A percentile compares a stretch with the other conserved stretches of the same genome.
phyloP scores from a whole-genome alignment of 2,888 invertebrate species.

The Mechanitis mazaeus region DNA sequence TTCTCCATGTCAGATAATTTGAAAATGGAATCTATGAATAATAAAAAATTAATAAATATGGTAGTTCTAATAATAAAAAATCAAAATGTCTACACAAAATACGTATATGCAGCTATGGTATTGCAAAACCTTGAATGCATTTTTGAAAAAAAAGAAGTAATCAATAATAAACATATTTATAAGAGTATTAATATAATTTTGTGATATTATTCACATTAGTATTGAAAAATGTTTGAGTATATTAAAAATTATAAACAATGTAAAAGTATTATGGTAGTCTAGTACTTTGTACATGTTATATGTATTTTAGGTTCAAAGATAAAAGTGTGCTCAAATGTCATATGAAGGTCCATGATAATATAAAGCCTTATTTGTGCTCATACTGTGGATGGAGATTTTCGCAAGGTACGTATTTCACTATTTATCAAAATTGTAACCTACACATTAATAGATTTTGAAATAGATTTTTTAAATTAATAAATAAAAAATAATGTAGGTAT shows the following conservation, averaged over 20 bases:
- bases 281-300: too few species aligned
- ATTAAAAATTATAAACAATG: too few species aligned
- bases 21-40: neutral
- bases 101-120: too few species aligned
- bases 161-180: too few species aligned
- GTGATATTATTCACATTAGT: neutral
- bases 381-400: constrained; percentile 63
- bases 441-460: neutral
- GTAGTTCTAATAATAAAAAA: neutral
- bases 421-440: too few species aligned
- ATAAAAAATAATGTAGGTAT: neutral
- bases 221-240: neutral
- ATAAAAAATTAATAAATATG: too few species aligned
- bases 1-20: neutral
- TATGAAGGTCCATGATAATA: constrained; percentile 55
- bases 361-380: constrained; percentile 57
- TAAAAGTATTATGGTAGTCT: too few species aligned
- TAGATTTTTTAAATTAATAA: neutral
- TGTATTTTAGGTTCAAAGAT: constrained; percentile 56
- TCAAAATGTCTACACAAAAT: neutral
- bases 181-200: too few species aligned
- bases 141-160: too few species aligned
- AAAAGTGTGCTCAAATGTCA: constrained; percentile 60
- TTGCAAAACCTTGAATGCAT: too few species aligned
- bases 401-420: constrained; percentile 42